Evolutionary conservation across 2,888 invertebrate genomes (phyloP), one percentile per base, ranked within the genome.

Genomic region (Melanostoma mellinum): DNA sequence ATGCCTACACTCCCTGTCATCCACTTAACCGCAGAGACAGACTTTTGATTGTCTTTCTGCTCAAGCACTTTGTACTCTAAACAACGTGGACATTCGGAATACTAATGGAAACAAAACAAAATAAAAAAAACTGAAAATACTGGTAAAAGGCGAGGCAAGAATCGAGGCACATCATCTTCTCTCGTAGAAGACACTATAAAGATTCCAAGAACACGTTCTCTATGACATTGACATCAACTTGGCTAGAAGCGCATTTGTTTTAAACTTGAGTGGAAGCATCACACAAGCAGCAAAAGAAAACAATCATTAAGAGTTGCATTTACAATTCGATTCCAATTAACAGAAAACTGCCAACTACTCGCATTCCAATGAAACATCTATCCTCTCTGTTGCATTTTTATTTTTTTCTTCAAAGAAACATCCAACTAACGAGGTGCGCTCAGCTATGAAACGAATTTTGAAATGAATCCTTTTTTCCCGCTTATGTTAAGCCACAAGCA

Each of bases 311-410:
- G 40, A 79, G 74, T 84, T 75, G 52, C 79, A 84, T 75, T 79
- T 74, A 78, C 82, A 82, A 84, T 84, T 84, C 84, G 79, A 84
- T 79, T 84, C 84, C 84, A 84, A 84, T 84, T 84, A 84, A 84
- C 84, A 79, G 84, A 84, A 79, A 75, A 84, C 74, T 84, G 82
- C 67, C 74, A 79, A 65, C 63, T 61, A 74, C 79, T 79, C 60
- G 79, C 74, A 84, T 84, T 84, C 84, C 84, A 40, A 67, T 58
- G 74, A 65, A 55, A 74, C 68, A 69, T 63, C 38, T 77, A 53
- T 20, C 20, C 56, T 77, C 77, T 60, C 60, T 74, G 32, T 42
- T 55, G 53, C 61, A 10, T 60, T 35, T 53, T 38, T 75, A 56
- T 20, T 36, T 52, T 48, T 32, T 40, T 33, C 42, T 52, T 50